Evolutionary conservation across 53 echinoderm and acorn worm genomes (phyloP).

Genomic region (Arbacia lixula): DNA sequence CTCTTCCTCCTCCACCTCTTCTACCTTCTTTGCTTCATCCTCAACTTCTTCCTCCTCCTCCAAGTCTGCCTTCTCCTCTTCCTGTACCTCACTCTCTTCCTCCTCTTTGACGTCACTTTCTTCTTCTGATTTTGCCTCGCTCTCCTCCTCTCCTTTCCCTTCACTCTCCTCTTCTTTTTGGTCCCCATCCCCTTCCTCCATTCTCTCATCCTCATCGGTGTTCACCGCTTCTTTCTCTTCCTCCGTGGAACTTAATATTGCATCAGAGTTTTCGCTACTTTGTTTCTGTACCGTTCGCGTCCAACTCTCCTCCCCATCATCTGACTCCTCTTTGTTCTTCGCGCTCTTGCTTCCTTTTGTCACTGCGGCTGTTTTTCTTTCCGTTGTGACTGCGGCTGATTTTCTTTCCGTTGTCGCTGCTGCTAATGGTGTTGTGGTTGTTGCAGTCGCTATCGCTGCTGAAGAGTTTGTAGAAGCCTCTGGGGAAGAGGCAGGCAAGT

Average conservation of each 20-base stretch:
- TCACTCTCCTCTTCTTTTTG: background rate
- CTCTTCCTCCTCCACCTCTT: conserved; percentile 11
- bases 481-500: conserved; percentile 23
- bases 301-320: background rate
- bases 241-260: conserved; percentile 28
- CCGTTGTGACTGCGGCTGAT: too few relatives aligned
- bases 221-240: conserved; percentile 27
- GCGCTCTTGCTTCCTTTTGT: too few relatives aligned
- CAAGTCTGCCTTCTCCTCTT: conserved; percentile 18
- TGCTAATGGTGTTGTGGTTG: too few relatives aligned
- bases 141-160: background rate
- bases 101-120: conserved; percentile 35
- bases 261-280: conserved; percentile 26
- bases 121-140: background rate
- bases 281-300: conserved; percentile 34
- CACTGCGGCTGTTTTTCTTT: background rate
- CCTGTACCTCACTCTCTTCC: conserved; percentile 36
- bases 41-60: conserved; percentile 1
- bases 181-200: background rate
- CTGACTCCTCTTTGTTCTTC: background rate
- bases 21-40: background rate
- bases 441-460: too few relatives aligned
- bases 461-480: conserved; percentile 25
- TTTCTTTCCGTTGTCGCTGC: too few relatives aligned
- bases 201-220: background rate